Evolutionary conservation across 2,797 vertebrate species (phyloP), one percentile per base, ranked within the genome.

Genomic region (Enteromius unitaeniatus): DNA sequence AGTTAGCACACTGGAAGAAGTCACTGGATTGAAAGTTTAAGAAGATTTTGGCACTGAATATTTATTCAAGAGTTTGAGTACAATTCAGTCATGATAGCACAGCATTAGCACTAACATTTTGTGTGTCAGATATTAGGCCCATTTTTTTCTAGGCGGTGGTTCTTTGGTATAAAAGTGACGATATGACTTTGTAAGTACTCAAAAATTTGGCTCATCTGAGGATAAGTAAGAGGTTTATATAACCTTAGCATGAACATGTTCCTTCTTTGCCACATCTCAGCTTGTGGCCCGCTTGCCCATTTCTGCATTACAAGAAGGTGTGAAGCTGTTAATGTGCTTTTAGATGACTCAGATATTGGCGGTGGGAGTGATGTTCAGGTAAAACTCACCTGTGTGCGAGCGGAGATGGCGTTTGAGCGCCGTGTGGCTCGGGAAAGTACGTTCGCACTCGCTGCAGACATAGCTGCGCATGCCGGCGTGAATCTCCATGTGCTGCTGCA

Each of bases 401-500:
- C 98, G 97, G 89, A 99, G 96, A 93, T 99, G 98, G 89, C 98
- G 95, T 90, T 99, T 99, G 89, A 99, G 97, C 1, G 98, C 97
- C 0, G 98, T 99, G 96, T 99, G 98, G 94, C 97, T 99, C 82
- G 98, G 98, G 88, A 99, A 99, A 85, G 97, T 98, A 89, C 97
- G 96, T 92, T 99, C 97, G 85, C 98, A 99, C 93, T 99, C 97
- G 26, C 98, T 99, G 93, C 98, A 99, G 94, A 97, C 97, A 93
- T 99, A 99, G 95, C 97, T 99, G 89, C 97, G 96, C 92, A 99
- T 98, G 21, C 98, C 97, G 0, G 98, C 96, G 1, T 99, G 98
- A 92, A 99, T 97, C 92, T 99, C 98, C 97, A 99, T 99, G 96
- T 99, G 98, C 94, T 99, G 97, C 94, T 99, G 98, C 90, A 99